A percentile compares a stretch with the other conserved stretches of the same genome.
phyloP scores from a whole-genome alignment of 2,888 invertebrate species.

The Hermaeophaga mercurialis region DNA sequence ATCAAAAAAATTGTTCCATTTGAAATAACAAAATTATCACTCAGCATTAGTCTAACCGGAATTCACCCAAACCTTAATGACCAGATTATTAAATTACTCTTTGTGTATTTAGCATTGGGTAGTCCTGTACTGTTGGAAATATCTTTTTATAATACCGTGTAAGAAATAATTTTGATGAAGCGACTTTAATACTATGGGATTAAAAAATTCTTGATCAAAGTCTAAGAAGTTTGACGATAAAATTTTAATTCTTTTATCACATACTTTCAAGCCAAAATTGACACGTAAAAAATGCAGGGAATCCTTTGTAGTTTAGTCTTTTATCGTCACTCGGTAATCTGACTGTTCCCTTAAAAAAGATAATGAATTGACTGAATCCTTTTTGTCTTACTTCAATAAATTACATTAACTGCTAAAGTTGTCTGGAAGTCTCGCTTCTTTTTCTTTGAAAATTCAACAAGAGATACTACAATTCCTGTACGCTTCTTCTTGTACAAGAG shows the following conservation, averaged over 20 bases:
- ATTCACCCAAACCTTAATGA: too few relatives aligned
- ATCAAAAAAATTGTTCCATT: too few relatives aligned
- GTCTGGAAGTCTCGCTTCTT: constrained; percentile 23
- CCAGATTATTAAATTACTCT: too few relatives aligned
- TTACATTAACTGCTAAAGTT: constrained; percentile 30
- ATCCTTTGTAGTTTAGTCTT: constrained; percentile 17
- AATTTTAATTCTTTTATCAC: constrained; percentile 10
- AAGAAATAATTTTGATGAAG: too few relatives aligned
- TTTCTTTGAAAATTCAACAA: constrained; percentile 28
- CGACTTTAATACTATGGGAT: too few relatives aligned
- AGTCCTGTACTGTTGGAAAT: too few relatives aligned
- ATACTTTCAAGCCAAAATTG: constrained; percentile 8
- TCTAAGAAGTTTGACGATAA: too few relatives aligned
- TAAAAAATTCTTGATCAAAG: too few relatives aligned
- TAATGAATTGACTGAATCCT: constrained; percentile 26
- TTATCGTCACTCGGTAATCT: constrained; percentile 16
- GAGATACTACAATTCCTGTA: constrained; percentile 27
- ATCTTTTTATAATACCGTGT: too few relatives aligned
- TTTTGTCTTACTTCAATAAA: constrained; percentile 29
- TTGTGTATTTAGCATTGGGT: too few relatives aligned
- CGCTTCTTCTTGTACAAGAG: constrained; percentile 23
- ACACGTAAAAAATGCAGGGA: constrained; percentile 7
- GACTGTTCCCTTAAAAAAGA: constrained; percentile 16
- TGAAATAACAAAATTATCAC: too few relatives aligned
- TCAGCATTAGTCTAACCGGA: too few relatives aligned